phyloP scores from a whole-genome alignment of 2,888 invertebrate species.

The Balanococcus diminutus region DNA sequence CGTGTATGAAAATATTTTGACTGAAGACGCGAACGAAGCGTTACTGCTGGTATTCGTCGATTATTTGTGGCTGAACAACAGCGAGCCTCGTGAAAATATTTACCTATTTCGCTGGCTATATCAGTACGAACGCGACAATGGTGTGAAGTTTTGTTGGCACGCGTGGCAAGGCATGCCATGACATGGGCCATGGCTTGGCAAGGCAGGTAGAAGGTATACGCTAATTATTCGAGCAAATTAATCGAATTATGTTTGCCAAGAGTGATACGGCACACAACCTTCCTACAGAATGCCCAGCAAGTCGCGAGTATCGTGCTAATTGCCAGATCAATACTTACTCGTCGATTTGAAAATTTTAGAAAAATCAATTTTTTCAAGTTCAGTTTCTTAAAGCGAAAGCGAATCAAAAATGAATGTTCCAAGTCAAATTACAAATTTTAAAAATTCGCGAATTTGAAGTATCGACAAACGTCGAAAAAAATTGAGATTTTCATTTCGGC shows the following conservation, averaged over 20 bases:
- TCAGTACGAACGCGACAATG: neutral
- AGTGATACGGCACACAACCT: neutral
- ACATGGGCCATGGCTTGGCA: neutral
- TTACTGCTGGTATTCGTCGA: too few relatives aligned
- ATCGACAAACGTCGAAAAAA: too few relatives aligned
- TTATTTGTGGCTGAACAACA: neutral
- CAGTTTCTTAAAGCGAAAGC: too few relatives aligned
- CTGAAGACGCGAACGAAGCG: too few relatives aligned
- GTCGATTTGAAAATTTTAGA: too few relatives aligned
- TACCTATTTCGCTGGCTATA: neutral
- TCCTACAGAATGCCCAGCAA: neutral
- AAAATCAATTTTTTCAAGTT: too few relatives aligned
- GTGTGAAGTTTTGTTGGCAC: neutral
- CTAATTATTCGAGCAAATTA: neutral
- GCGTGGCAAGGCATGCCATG: neutral
- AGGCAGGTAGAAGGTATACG: neutral
- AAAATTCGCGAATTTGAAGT: too few relatives aligned
- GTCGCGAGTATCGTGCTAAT: neutral
- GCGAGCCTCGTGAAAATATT: neutral
- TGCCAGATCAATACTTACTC: too few relatives aligned
- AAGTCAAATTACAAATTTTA: too few relatives aligned
- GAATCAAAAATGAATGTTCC: too few relatives aligned
- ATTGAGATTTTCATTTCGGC: too few relatives aligned
- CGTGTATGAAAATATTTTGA: too few relatives aligned
- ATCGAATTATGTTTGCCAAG: neutral